Conservation (phyloP, 2,797 vertebrate species). For the Chiloscyllium punctatum region DNA sequence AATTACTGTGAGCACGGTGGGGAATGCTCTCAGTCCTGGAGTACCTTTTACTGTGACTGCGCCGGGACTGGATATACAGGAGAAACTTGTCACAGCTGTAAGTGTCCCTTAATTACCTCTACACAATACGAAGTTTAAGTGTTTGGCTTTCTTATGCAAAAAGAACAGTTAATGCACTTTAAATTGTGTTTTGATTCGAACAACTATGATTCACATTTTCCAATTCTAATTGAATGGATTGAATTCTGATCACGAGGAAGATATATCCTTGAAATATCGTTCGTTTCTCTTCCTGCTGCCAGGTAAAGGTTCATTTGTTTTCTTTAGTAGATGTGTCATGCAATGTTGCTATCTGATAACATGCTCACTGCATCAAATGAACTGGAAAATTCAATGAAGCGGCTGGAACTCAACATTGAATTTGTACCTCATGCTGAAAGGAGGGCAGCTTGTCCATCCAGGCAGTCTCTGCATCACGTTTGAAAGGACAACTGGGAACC, state of each 20-base stretch:
- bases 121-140: too few species aligned
- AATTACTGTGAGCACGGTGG: slow-evolving; percentile 90
- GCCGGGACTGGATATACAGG: slow-evolving; percentile 76
- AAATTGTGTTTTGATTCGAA: neutral
- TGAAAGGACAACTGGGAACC: neutral
- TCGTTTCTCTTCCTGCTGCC: neutral
- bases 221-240: neutral
- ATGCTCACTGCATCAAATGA: neutral
- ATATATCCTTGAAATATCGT: neutral
- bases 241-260: neutral
- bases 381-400: neutral
- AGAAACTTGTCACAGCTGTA: slow-evolving; percentile 54
- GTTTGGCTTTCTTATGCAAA: neutral
- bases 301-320: neutral
- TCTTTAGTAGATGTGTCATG: neutral
- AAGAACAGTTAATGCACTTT: neutral
- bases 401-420: neutral
- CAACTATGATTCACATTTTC: neutral
- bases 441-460: neutral
- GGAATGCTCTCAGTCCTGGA: slow-evolving; percentile 85
- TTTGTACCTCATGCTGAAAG: neutral
- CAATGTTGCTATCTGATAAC: neutral
- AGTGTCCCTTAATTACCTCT: neutral
- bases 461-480: neutral
- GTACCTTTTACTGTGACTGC: slow-evolving; percentile 83